Evolutionary conservation across 2,113 vertebrate genomes (phyloP).

Genomic region (Neomonachus schauinslandi): DNA sequence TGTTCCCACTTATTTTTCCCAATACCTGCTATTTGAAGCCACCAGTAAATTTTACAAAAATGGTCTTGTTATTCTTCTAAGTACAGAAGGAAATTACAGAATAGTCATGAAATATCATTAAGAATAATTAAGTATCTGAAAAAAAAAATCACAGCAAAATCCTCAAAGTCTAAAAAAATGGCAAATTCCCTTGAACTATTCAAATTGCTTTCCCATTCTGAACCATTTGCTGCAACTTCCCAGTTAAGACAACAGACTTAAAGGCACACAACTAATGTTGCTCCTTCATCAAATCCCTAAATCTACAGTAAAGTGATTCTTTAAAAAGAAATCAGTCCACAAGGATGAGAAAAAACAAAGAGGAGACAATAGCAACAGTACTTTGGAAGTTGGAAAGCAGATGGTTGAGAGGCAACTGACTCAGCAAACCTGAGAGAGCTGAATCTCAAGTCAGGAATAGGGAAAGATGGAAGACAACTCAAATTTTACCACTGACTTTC

Average conservation of each 20-base stretch:
- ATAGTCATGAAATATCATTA: neutral
- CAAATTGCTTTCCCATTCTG: neutral
- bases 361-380: neutral
- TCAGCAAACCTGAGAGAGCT: neutral
- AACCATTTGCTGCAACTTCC: neutral
- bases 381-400: neutral
- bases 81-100: constrained; percentile 16
- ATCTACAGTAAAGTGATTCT: neutral
- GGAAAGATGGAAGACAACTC: neutral
- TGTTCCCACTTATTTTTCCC: too few relatives aligned
- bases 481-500: neutral
- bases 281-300: neutral
- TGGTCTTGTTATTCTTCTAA: neutral
- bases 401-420: neutral
- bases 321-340: neutral
- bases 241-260: neutral
- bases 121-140: neutral
- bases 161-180: neutral
- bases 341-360: neutral
- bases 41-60: constrained; percentile 10
- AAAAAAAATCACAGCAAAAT: constrained; percentile 7
- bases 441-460: neutral
- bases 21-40: neutral
- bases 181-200: neutral
- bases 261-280: neutral